phyloP scores from a whole-genome alignment of 2,888 invertebrate genomes.

The Sceliomorpha sp. region DNA sequence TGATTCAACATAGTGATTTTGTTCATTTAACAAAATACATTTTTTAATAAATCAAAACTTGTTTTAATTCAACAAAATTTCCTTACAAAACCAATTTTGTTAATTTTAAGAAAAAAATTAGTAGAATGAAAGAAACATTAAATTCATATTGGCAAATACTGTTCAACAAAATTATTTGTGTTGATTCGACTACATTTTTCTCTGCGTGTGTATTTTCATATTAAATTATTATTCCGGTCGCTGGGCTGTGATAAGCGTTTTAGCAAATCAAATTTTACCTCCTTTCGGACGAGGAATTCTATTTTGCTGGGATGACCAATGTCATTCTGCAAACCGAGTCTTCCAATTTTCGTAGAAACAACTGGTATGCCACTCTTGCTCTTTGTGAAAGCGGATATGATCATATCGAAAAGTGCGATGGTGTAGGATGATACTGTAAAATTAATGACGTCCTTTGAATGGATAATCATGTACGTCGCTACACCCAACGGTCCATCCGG shows the following conservation, averaged over 20 bases:
- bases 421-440: slow-evolving; percentile 86
- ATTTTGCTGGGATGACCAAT: slow-evolving; percentile 81
- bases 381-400: slow-evolving; percentile 78
- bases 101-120: too few relatives aligned
- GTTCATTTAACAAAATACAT: too few relatives aligned
- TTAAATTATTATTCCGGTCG: slow-evolving; percentile 1
- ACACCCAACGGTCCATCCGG: slow-evolving; percentile 13
- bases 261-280: slow-evolving; percentile 59
- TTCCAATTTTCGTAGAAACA: slow-evolving; percentile 65
- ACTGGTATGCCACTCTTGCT: slow-evolving; percentile 73
- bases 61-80: too few relatives aligned
- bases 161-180: too few relatives aligned
- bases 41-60: too few relatives aligned
- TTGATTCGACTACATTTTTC: too few relatives aligned
- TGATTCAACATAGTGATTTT: too few relatives aligned
- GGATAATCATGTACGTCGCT: slow-evolving; percentile 86
- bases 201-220: slow-evolving; percentile 4
- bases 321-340: slow-evolving; percentile 83
- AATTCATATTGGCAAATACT: too few relatives aligned
- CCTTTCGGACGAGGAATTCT: slow-evolving; percentile 68
- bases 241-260: neutral
- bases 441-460: slow-evolving; percentile 85
- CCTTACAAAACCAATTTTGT: too few relatives aligned
- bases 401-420: slow-evolving; percentile 83
- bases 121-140: too few relatives aligned